These are phyloP conservation scores for Tethea ocularis DNA, from an alignment of 2,888 invertebrate species.

Conservation along the genomic window DNA sequence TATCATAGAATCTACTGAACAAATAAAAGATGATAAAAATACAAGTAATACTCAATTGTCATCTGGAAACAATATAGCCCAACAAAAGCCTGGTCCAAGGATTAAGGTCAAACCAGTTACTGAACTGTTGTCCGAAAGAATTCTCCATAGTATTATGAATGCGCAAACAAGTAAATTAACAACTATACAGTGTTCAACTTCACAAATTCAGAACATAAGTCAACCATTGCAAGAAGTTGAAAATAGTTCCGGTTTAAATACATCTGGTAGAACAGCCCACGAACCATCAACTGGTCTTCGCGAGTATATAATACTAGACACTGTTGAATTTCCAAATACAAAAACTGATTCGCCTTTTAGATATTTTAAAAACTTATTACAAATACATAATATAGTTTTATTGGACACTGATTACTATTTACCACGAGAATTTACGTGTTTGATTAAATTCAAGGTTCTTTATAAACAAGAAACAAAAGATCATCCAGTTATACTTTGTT, in stretches of 20 bases:
- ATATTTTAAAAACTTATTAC: conserved; percentile 60
- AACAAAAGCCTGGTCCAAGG: conserved; percentile 41
- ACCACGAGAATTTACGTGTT: conserved; percentile 39
- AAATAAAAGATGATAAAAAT: conserved; percentile 11
- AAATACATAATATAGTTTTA: conserved; percentile 54
- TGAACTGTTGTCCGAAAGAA: conserved; percentile 63
- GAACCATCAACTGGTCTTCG: conserved; percentile 4
- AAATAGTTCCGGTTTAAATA: background rate
- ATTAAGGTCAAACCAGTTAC: conserved; percentile 73
- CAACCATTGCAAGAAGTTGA: background rate
- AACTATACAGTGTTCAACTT: background rate
- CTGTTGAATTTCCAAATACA: conserved; percentile 63
- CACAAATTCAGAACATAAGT: conserved; percentile 8
- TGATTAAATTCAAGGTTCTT: conserved; percentile 65
- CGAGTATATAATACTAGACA: conserved; percentile 53
- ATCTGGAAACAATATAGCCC: too few relatives aligned
- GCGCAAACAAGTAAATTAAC: conserved; percentile 13
- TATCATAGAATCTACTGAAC: conserved; percentile 16
- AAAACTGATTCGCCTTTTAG: conserved; percentile 61
- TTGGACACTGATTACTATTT: conserved; percentile 39
- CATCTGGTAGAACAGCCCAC: background rate
- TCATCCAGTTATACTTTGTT: conserved; percentile 50
- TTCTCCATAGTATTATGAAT: conserved; percentile 35
- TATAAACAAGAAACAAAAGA: conserved; percentile 54
- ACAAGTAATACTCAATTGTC: background rate